Conservation (phyloP, 2,113 vertebrate genomes). For the Pampusana beccarii region DNA sequence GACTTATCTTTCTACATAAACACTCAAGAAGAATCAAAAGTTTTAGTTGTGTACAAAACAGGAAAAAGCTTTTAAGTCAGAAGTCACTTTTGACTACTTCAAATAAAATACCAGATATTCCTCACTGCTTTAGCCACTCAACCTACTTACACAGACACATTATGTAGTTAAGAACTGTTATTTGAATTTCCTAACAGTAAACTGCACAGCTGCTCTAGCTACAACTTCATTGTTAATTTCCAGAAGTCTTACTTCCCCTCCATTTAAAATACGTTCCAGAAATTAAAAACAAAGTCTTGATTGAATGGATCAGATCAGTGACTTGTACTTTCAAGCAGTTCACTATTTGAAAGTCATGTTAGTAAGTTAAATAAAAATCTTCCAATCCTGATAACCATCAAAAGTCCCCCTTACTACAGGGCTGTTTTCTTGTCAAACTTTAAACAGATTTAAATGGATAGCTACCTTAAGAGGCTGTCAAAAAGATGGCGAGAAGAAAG, state of each 20-base stretch:
- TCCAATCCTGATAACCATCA: not conserved
- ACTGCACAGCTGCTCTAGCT: not conserved
- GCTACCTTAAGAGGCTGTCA: not conserved
- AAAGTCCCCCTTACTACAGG: not conserved
- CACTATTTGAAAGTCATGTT: not conserved
- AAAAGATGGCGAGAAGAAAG: not conserved
- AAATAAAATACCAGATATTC: not conserved
- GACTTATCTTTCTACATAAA: not conserved
- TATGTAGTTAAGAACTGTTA: not conserved
- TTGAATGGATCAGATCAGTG: not conserved
- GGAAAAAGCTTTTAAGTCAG: not conserved
- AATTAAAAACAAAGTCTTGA: not conserved
- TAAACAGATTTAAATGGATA: not conserved
- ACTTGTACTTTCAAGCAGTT: not conserved
- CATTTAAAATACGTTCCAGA: not conserved
- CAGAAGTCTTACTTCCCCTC: not conserved
- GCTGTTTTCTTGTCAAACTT: not conserved
- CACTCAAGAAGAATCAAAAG: not conserved
- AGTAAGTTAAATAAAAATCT: not conserved
- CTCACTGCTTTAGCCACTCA: not conserved
- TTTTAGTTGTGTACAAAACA: not conserved
- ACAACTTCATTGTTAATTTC: not conserved
- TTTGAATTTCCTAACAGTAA: not conserved
- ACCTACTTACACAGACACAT: fast-evolving
- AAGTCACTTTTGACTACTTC: not conserved